Conservation (phyloP, 2,888 invertebrate species). For the Bhutanitis thaidina region DNA sequence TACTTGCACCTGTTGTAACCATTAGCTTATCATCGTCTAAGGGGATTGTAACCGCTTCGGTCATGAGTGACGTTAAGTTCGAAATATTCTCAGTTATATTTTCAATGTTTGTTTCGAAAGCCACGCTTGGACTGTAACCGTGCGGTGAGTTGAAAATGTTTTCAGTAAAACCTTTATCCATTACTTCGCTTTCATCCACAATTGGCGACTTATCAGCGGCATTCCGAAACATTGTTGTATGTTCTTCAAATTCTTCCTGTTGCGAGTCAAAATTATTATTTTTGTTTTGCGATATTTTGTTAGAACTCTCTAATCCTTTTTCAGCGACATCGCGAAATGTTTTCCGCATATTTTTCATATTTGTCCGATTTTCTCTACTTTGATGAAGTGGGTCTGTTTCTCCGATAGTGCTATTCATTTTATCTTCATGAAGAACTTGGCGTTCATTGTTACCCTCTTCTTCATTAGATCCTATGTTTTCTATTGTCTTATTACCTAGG, state of each 20-base stretch:
- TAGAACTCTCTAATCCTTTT: not conserved
- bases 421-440: not conserved
- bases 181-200: constrained; percentile 1
- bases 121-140: not conserved
- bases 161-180: not conserved
- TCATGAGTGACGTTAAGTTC: not conserved
- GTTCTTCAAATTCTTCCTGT: not conserved
- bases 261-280: not conserved
- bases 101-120: not conserved
- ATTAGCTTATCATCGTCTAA: not conserved
- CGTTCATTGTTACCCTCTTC: not conserved
- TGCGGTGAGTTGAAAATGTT: not conserved
- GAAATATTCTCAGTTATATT: not conserved
- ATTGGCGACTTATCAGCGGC: not conserved
- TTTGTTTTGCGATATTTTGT: not conserved
- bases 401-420: not conserved
- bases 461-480: not conserved
- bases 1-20: not conserved
- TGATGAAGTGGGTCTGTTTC: not conserved
- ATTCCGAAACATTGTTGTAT: not conserved
- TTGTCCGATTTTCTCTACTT: not conserved
- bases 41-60: not conserved
- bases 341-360: not conserved
- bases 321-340: not conserved
- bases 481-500: not conserved